Evolutionary conservation across 2,888 invertebrate species (phyloP), one percentile per base, ranked within the genome.

Genomic region (Argyresthia albistria): DNA sequence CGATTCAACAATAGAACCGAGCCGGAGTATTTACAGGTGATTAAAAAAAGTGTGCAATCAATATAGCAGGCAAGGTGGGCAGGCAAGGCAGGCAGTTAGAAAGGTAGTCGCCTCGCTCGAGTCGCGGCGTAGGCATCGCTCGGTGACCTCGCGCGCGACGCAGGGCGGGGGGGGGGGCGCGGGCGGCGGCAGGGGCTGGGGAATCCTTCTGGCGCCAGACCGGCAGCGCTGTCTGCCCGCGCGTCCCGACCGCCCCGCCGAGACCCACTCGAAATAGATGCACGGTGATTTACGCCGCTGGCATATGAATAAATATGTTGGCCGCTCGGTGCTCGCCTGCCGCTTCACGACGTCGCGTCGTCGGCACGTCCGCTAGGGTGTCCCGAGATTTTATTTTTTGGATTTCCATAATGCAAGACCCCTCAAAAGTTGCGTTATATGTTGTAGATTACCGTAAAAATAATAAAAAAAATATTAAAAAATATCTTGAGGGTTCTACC

Each of bases 171-270:
- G n/a, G 60, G 59, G 65, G 64, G 66, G 66, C 64, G 67, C 64
- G 70, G 67, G 70, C 67, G 70, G 59, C 67, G 65, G 69, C 78
- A 74, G 77, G 81, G 79, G 84, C 83, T 82, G 88, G 88, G 88
- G 88, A 88, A 88, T 88, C 88, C 88, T 86, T 83, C 80, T 87
- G 88, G 88, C 88, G 88, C 88, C 87, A 88, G 88, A 86, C 86
- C 81, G 88, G 73, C 86, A 82, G 68, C 77, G 75, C 73, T 71
- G 83, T 83, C 84, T 81, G 73, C 77, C 77, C 76, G 76, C 77
- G 76, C 78, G 76, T 78, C 75, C 73, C 62, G 63, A 66, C 59
- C 70, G 60, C 67, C 75, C 69, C 73, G 55, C 60, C 62, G 70
- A 72, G 68, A 63, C 75, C 81, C 77, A 76, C 83, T 83, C 80